Conservation (phyloP, 1,140 invertebrate genomes). For the Yoshiicerus persimilis region DNA sequence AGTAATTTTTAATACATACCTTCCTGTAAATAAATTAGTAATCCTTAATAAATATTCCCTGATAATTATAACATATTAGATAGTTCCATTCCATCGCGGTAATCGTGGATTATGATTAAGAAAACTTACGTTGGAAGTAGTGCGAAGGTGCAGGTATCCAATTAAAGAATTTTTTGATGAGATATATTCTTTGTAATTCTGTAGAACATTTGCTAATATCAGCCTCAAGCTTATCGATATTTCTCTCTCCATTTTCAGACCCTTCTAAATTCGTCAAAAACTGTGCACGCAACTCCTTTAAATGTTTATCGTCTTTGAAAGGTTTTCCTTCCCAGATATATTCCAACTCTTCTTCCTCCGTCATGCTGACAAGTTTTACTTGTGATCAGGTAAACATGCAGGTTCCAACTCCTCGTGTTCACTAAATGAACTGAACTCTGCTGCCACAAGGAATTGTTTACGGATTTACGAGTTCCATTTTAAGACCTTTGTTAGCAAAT, state of each 20-base stretch:
- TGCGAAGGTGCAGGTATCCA: not conserved
- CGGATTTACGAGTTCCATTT: not conserved
- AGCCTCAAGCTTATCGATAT: not conserved
- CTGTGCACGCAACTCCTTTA: not conserved
- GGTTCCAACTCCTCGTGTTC: no score
- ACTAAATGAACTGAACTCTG: no score
- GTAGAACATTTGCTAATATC: not conserved
- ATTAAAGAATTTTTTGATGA: conserved; percentile 1
- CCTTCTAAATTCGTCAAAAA: not conserved
- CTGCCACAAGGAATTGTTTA: not conserved
- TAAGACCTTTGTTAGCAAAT: not conserved
- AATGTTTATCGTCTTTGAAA: not conserved
- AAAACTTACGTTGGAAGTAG: not conserved
- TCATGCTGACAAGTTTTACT: not conserved
- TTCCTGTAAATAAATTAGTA: no score
- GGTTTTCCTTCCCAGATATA: not conserved
- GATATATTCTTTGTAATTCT: conserved; percentile 11
- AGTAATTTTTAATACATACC: no score
- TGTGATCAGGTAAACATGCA: not conserved
- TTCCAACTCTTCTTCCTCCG: not conserved
- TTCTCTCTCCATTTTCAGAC: not conserved
- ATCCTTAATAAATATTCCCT: no score
- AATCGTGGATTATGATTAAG: not conserved
- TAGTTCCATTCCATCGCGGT: not conserved
- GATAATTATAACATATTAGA: no score